Conservation (phyloP, 1,140 invertebrate genomes). For the Sycophila sp. region DNA sequence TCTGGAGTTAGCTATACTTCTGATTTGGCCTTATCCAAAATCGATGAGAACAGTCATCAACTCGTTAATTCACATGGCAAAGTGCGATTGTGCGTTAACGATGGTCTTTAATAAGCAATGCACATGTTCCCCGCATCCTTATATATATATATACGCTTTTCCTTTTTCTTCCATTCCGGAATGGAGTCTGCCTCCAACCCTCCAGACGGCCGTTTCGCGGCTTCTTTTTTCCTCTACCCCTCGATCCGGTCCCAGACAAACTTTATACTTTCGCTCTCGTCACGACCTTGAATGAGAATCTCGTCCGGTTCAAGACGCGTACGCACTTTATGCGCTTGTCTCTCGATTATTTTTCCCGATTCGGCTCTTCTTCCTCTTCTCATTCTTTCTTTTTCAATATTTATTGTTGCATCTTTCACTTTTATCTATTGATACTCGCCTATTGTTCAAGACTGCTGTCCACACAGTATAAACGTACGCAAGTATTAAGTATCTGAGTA, state of each 20-base stretch:
- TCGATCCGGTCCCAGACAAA: slow-evolving; percentile 15
- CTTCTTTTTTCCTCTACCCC: neutral
- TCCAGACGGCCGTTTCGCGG: neutral
- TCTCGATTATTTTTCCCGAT: neutral
- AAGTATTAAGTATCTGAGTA: too few relatives aligned
- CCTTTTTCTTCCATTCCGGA: neutral
- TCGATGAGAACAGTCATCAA: too few relatives aligned
- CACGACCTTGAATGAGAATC: slow-evolving; percentile 41
- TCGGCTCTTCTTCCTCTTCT: neutral
- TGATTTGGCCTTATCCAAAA: too few relatives aligned
- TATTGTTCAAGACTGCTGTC: too few relatives aligned
- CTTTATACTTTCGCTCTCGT: slow-evolving; percentile 38
- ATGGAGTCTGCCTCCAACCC: neutral
- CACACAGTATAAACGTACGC: too few relatives aligned
- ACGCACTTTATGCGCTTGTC: slow-evolving; percentile 27
- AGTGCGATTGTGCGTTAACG: too few relatives aligned
- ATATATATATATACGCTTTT: too few relatives aligned
- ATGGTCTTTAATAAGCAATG: too few relatives aligned
- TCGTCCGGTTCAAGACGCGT: slow-evolving; percentile 36
- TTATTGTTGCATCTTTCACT: neutral
- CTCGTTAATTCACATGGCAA: too few relatives aligned
- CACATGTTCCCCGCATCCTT: too few relatives aligned
- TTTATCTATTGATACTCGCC: too few relatives aligned
- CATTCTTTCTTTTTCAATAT: neutral
- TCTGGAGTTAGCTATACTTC: too few relatives aligned